Evolutionary conservation across 2,113 vertebrate species (phyloP).

Genomic region (Notothenia rossii): DNA sequence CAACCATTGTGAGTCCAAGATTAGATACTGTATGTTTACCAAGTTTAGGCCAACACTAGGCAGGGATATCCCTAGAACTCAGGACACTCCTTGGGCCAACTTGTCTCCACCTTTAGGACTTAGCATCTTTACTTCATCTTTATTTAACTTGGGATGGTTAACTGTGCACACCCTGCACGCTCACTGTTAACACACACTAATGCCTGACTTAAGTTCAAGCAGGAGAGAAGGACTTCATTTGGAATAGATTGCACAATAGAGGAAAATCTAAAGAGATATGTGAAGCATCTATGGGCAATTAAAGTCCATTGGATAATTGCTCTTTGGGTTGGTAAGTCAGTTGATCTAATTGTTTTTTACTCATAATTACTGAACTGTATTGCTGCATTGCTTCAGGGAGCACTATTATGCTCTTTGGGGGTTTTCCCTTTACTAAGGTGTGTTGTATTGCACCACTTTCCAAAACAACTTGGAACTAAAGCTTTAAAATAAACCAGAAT

Average conservation of each 20-base stretch:
- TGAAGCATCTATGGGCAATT: conserved; percentile 19
- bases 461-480: too few relatives aligned
- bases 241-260: not conserved
- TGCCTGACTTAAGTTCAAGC: not conserved
- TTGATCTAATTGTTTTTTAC: conserved; percentile 5
- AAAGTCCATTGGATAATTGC: not conserved
- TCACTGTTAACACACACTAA: conserved; percentile 32
- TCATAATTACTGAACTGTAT: not conserved
- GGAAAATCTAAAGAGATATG: conserved; percentile 9
- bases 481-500: too few relatives aligned
- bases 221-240: not conserved
- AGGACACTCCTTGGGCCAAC: conserved; percentile 77
- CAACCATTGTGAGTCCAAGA: conserved; percentile 49
- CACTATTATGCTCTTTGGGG: too few relatives aligned
- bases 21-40: conserved; percentile 59
- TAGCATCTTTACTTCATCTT: conserved; percentile 50
- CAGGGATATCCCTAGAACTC: conserved; percentile 67
- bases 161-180: conserved; percentile 53
- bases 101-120: conserved; percentile 53
- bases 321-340: not conserved
- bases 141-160: conserved; percentile 63
- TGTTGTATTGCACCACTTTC: too few relatives aligned
- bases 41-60: conserved; percentile 44
- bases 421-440: too few relatives aligned
- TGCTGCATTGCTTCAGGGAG: not conserved